Evolutionary conservation across 2,888 invertebrate species (phyloP).

Genomic region (Dasysyrphus tricinctus): DNA sequence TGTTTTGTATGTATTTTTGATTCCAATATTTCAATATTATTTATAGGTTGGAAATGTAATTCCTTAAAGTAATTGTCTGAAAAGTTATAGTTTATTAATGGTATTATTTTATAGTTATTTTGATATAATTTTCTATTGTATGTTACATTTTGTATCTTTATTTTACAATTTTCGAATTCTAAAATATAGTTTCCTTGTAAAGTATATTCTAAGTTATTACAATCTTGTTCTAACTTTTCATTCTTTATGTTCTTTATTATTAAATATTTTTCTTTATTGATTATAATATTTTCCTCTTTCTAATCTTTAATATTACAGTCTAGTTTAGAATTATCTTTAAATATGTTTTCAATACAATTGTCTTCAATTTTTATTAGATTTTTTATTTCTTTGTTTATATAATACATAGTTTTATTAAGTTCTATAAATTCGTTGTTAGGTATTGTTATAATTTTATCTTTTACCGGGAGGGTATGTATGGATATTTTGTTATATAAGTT

Average conservation of each 20-base stretch:
- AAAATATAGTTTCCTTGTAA: background rate
- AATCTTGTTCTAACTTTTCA: no score
- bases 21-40: conserved; percentile 12
- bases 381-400: conserved; percentile 7
- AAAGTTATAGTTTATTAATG: conserved; percentile 7
- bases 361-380: conserved; percentile 8
- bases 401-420: conserved; percentile 24
- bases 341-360: conserved; percentile 11
- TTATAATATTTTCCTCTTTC: no score
- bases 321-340: conserved; percentile 5
- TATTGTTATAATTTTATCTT: conserved; percentile 9
- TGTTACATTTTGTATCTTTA: background rate
- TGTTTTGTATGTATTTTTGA: conserved; percentile 23
- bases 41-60: conserved; percentile 12
- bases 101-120: no score
- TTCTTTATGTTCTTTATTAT: no score
- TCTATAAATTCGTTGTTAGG: conserved; percentile 1
- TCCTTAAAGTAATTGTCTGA: conserved; percentile 13
- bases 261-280: no score
- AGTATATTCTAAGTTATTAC: conserved; percentile 5
- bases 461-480: conserved; percentile 20
- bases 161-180: conserved; percentile 16
- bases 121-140: background rate
- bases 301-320: background rate
- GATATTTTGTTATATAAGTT: conserved; percentile 15